Evolutionary conservation across 2,888 invertebrate genomes (phyloP), one percentile per base, ranked within the genome.

Genomic region (Blastobasis lacticolella): DNA sequence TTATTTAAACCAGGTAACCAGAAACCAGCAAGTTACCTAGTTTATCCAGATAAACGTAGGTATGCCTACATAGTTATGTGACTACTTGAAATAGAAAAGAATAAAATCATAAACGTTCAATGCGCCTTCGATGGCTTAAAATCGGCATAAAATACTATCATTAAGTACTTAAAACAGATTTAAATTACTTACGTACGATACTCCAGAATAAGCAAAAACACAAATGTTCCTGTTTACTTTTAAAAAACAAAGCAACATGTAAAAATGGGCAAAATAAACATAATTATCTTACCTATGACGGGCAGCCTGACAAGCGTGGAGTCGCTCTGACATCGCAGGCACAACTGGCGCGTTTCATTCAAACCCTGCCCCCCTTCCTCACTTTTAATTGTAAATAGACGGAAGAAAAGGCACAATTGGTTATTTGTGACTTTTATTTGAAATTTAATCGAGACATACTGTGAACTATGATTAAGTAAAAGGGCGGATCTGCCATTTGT

Each of bases 281-380:
- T 23, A 23, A 23, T 23, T 23, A 23, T 23, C 23, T 38, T 47
- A 38, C 38, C 47, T 38, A 48, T 36, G 36, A 36, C 38, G 41
- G 48, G 40, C 41, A 40, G 9, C 23, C 48, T 41, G 48, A 42
- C 48, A 40, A 48, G 48, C 48, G 48, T 48, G 48, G 48, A 48
- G 40, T 48, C 48, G 40, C 6, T 41, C 40, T 41, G 48, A 48
- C 42, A 48, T 41, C 36, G 40, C 48, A n/a, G 48, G 42, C 48
- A 48, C 41, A 48, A 49, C 42, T 49, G 48, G n/a, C 48, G 48
- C 48, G 48, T 42, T 49, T 49, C 42, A 49, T 37, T 49, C 48
- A 49, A 49, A 49, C 48, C 48, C 40, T 49, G 48, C 48, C 48
- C 48, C 48, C 48, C 42, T 42, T 42, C 48, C 48, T 40, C 48